A percentile compares a stretch with the other conserved stretches of the same genome.
phyloP scores from a whole-genome alignment of 2,888 invertebrate genomes.

The Lobophora halterata region DNA sequence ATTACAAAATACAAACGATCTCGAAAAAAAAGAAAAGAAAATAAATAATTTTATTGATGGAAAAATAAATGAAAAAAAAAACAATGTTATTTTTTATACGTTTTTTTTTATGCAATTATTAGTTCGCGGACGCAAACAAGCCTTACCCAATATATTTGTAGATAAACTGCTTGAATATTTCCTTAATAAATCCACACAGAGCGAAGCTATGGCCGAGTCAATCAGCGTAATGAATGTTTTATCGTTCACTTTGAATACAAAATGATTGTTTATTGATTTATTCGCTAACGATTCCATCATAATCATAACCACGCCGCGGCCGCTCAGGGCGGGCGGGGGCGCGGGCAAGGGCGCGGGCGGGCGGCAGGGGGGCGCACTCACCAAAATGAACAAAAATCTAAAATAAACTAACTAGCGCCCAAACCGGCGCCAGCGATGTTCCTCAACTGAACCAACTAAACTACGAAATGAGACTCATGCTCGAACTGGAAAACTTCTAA shows the following conservation, averaged over 20 bases:
- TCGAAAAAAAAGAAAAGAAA: too few relatives aligned
- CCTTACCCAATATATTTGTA: too few relatives aligned
- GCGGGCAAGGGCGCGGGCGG: not conserved
- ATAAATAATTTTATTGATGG: too few relatives aligned
- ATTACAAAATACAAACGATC: too few relatives aligned
- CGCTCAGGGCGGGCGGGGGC: not conserved
- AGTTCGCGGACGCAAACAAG: too few relatives aligned
- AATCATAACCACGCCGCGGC: slow-evolving; percentile 34
- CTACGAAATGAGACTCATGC: too few relatives aligned
- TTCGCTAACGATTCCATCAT: slow-evolving; percentile 39
- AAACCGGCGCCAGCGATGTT: too few relatives aligned
- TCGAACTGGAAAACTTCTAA: too few relatives aligned
- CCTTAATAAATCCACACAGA: not conserved
- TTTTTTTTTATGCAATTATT: too few relatives aligned
- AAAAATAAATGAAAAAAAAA: too few relatives aligned
- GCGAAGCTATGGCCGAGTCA: not conserved
- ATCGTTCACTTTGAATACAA: slow-evolving; percentile 19
- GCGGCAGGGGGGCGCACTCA: not conserved
- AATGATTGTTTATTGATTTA: slow-evolving; percentile 35
- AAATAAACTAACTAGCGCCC: slow-evolving; percentile 5
- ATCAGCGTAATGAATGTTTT: slow-evolving; percentile 12
- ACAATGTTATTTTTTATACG: too few relatives aligned
- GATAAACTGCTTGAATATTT: not conserved
- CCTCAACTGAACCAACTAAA: too few relatives aligned
- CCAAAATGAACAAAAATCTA: not conserved